These are phyloP conservation scores for Corvus moneduloides DNA, from an alignment of 2,113 vertebrate genomes.

Conservation along the genomic window DNA sequence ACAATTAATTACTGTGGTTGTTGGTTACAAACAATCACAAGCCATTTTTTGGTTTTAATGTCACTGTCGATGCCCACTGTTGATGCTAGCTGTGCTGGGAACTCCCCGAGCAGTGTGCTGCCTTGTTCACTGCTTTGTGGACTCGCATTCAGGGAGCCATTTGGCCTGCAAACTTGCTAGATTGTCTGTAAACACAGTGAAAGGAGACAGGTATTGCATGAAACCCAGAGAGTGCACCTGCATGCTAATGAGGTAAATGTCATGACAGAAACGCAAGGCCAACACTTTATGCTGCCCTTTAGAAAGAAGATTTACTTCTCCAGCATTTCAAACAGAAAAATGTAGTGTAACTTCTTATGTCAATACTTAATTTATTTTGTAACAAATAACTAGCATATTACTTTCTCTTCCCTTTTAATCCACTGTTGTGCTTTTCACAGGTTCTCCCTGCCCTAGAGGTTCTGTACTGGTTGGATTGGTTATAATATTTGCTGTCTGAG, in stretches of 20 bases:
- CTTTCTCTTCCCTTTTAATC: background rate
- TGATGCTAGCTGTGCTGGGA: constrained; percentile 32
- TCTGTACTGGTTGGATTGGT: background rate
- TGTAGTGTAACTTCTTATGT: constrained; percentile 59
- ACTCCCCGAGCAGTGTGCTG: constrained; percentile 11
- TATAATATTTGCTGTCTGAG: constrained; percentile 38
- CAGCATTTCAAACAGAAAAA: constrained; percentile 69
- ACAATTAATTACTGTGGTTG: constrained; percentile 58
- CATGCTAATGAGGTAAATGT: constrained; percentile 72
- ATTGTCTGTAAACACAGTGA: constrained; percentile 74
- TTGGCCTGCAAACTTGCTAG: constrained; percentile 69
- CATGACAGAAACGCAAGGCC: constrained; percentile 54
- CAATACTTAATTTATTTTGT: constrained; percentile 69
- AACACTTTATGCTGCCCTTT: constrained; percentile 53
- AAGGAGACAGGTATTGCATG: constrained; percentile 69
- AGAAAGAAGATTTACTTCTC: constrained; percentile 61
- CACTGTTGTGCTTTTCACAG: background rate
- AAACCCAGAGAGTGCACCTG: constrained; percentile 57
- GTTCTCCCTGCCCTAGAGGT: background rate
- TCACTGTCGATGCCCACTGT: constrained; percentile 29
- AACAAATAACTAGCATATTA: constrained; percentile 64
- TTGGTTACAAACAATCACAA: constrained; percentile 60
- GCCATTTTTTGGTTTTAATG: constrained; percentile 40
- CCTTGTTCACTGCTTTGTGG: constrained; percentile 48
- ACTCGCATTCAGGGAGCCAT: constrained; percentile 63